Base-by-base conservation (phyloP, 2,888 invertebrate genomes). In the Pachycephus smyrnensis region DNA sequence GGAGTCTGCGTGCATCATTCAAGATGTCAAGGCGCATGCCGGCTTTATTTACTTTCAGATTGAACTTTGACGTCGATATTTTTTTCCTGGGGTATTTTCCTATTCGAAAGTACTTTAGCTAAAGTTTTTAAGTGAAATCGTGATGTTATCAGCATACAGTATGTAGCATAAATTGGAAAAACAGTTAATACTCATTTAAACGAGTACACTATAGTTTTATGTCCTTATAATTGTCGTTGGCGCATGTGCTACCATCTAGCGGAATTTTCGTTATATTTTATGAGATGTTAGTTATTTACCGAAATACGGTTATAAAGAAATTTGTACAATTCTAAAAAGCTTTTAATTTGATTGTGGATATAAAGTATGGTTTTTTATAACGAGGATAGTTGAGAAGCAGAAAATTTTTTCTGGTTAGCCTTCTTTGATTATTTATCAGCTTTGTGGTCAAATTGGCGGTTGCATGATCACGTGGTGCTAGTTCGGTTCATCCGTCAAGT, bases 391-490 rank as follows among this genome's bases (percentile, higher is more conserved):
- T 23, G 9, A 9, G 55, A 55, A 1, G 9, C 23, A 23, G 9
- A 6, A 23, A 1, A 23, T 23, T 23, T 9, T 55, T 55, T 9
- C 23, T 55, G 9, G 23, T 23, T 23, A 55, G 23, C 3, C 23
- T 55, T 2, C 9, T 55, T 55, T 9, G 0, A 55, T 9, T 55
- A 9, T 0, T 55, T 55, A 55, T 55, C 55, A 23, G 23, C 23
- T 15, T 55, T 55, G 55, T 23, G 23, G 55, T 23, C 6, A 23
- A 55, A 55, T 9, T 23, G 55, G 1, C 55, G 15, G 40, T 55
- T 55, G 23, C 55, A 6, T 23, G 9, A 55, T 55, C 55, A 78
- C 81, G 81, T 85, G 84, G 76, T 33, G 36, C 9, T 23, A 55
- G 23, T 55, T 55, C 23, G 55, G 23, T 55, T 55, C 23, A 15